Evolutionary conservation across 2,797 vertebrate species (phyloP), one percentile per base, ranked within the genome.

Genomic region (Sarcophilus harrisii): DNA sequence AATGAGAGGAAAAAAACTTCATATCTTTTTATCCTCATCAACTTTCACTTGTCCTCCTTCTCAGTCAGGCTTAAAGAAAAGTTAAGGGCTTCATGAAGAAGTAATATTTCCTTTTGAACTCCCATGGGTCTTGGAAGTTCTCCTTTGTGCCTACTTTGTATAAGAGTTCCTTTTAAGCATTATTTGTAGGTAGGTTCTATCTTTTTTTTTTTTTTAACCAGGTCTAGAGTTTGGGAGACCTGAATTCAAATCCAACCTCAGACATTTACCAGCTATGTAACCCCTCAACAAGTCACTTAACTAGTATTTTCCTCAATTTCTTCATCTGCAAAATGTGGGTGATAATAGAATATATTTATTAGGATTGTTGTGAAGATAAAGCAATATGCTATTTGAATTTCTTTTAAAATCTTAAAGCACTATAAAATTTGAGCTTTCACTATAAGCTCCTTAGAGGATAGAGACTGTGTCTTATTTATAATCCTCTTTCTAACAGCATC

Each of bases 31-130:
- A 87, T 87, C 73, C 21, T 87, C 73, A 87, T 87, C 73, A 87
- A 87, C 73, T 87, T 87, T 87, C 73, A 87, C 73, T 87, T 87
- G 66, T 81, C 18, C 73, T 87, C 24, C 9, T 87, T 38, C 73
- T 87, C 73, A 87, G 21, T 87, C 38, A 87, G 38, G 73, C 73
- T 87, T 87, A 45, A 87, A 87, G 38, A 87, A 49, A 87, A 49
- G 73, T 87, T 87, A 49, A 87, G 73, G 73, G 73, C 73, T 87
- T 87, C 73, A 87, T 87, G 73, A 38, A 87, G 73, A 87, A 87
- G 1, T 87, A 87, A 87, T 87, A 9, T 10, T 87, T 87, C 73
- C 38, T 87, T 87, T 38, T 87, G 73, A 87, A 49, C 21, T 87
- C 38, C 38, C 21, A 12, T 16, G 38, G 12, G 73, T 38, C 24